phyloP scores from a whole-genome alignment of 2,797 vertebrate genomes.

The Ibycter americanus region DNA sequence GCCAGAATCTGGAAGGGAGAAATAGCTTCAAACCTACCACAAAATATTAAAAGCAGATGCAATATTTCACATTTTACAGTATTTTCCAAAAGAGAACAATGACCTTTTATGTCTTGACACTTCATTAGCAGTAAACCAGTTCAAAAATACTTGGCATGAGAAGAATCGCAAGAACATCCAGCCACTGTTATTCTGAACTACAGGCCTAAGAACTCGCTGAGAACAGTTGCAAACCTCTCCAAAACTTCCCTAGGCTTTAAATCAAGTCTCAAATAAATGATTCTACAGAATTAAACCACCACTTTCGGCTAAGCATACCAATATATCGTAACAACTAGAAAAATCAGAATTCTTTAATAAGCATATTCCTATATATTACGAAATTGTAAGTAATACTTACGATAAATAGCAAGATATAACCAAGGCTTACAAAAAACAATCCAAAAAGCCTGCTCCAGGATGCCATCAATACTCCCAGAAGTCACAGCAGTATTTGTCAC shows the following conservation, averaged over 20 bases:
- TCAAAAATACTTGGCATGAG: neutral
- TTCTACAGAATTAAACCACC: neutral
- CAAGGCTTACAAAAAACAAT: neutral
- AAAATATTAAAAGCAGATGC: slow-evolving; percentile 31
- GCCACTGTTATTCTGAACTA: neutral
- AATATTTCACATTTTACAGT: neutral
- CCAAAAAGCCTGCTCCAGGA: neutral
- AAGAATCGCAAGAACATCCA: neutral
- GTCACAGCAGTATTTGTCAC: neutral
- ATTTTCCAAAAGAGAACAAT: neutral
- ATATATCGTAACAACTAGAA: neutral
- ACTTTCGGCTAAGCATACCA: neutral
- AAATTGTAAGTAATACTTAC: neutral
- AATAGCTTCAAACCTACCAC: neutral
- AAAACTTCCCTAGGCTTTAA: neutral
- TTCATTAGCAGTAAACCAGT: neutral
- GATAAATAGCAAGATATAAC: neutral
- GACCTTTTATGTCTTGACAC: neutral
- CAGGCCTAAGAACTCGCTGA: neutral
- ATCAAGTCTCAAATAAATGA: neutral
- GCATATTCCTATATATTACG: neutral
- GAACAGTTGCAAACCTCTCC: neutral
- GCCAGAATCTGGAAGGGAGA: neutral
- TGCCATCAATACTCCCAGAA: neutral
- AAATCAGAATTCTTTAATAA: neutral